Conservation (phyloP, 2,113 vertebrate species). For the Prietella phreatophila region DNA sequence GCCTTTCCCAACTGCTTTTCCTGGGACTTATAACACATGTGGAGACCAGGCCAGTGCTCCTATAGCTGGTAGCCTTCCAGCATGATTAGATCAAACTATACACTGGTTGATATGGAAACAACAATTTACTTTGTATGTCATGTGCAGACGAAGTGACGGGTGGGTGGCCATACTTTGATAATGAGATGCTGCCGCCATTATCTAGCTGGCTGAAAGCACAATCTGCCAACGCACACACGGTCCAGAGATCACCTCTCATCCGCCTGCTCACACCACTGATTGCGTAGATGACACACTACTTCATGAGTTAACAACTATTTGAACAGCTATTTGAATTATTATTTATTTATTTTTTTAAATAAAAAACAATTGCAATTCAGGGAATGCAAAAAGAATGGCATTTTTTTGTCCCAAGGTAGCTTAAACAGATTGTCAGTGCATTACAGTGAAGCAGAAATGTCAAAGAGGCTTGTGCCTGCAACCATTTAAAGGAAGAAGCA, state of each 20-base stretch:
- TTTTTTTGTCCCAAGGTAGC: not conserved
- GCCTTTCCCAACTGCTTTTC: conserved; percentile 5
- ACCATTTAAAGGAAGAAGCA: conserved; percentile 25
- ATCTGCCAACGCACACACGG: conserved; percentile 62
- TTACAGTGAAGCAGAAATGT: conserved; percentile 6
- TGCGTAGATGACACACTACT: conserved; percentile 49
- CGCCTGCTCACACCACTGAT: conserved; percentile 56
- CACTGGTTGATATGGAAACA: conserved; percentile 36
- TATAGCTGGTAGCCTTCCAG: not conserved
- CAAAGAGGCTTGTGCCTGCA: not conserved
- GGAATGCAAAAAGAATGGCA: not conserved
- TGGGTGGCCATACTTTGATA: conserved; percentile 49
- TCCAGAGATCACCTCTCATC: conserved; percentile 47
- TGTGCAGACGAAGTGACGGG: conserved; percentile 41
- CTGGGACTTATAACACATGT: conserved; percentile 21
- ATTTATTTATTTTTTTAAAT: too few species aligned
- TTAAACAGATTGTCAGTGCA: not conserved
- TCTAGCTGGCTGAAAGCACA: conserved; percentile 46
- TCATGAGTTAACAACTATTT: not conserved
- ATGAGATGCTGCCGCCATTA: conserved; percentile 32
- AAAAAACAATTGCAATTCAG: conserved; percentile 16
- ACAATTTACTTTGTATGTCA: conserved; percentile 52
- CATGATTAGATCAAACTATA: conserved; percentile 22
- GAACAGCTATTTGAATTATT: conserved; percentile 17
- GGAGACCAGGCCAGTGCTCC: not conserved